These are phyloP conservation scores for Actinopyga echinites DNA, from an alignment of 53 echinoderm and acorn worm species.

Conservation along the genomic window DNA sequence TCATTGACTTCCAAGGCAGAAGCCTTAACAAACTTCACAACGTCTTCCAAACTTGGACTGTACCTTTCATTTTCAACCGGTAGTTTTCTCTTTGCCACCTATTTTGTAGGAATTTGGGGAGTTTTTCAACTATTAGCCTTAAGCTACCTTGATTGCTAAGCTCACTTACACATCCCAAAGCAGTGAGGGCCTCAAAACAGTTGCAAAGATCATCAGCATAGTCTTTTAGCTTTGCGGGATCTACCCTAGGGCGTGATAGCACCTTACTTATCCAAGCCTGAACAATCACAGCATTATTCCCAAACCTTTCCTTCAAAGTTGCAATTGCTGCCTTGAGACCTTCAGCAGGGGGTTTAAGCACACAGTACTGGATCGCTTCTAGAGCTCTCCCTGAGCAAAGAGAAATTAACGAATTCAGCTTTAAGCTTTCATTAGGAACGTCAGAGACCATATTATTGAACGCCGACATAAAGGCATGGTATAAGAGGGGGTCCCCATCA, in stretches of 20 bases:
- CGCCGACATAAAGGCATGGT: slow-evolving; percentile 45
- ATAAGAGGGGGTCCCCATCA: neutral
- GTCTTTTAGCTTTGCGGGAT: neutral
- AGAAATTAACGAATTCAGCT: slow-evolving; percentile 47
- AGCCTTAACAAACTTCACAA: slow-evolving; percentile 31
- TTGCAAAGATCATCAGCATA: slow-evolving; percentile 17
- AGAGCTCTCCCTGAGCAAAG: slow-evolving; percentile 47
- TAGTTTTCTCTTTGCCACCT: slow-evolving; percentile 9
- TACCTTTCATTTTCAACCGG: slow-evolving; percentile 5
- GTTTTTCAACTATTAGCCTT: slow-evolving; percentile 7
- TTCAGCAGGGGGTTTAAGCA: slow-evolving; percentile 46
- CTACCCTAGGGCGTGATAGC: neutral
- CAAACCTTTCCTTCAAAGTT: slow-evolving; percentile 46
- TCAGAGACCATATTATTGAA: slow-evolving; percentile 45
- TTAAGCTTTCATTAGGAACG: slow-evolving; percentile 41
- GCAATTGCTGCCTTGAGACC: slow-evolving; percentile 37
- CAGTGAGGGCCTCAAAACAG: neutral
- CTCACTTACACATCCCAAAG: slow-evolving; percentile 20
- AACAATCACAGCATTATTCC: slow-evolving; percentile 31
- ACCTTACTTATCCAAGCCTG: slow-evolving; percentile 6
- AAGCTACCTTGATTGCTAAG: slow-evolving; percentile 1
- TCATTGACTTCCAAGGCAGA: slow-evolving; percentile 16
- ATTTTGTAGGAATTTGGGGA: slow-evolving; percentile 33
- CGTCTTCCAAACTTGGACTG: neutral
- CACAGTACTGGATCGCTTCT: slow-evolving; percentile 52